These are phyloP conservation scores for Paracentrotus lividus DNA, from an alignment of 53 echinoderm and acorn worm species.

Conservation along the genomic window DNA sequence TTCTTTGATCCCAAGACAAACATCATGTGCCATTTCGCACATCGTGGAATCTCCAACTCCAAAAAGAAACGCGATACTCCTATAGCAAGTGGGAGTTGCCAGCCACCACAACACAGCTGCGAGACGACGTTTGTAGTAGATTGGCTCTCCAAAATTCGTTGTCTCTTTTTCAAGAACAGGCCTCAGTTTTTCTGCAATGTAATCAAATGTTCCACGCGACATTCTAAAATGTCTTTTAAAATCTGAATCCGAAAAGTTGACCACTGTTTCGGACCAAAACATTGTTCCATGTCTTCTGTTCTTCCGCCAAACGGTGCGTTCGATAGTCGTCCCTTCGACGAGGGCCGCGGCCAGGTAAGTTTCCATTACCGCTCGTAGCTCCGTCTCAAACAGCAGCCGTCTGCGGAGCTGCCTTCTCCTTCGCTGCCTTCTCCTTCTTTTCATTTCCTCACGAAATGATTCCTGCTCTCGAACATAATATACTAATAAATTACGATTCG, in stretches of 20 bases:
- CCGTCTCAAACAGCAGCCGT: slow-evolving; percentile 8
- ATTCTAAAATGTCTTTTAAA: slow-evolving; percentile 48
- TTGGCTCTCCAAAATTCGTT: slow-evolving; percentile 44
- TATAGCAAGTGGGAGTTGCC: slow-evolving; percentile 48
- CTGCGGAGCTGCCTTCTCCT: background rate
- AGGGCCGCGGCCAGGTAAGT: slow-evolving; percentile 2
- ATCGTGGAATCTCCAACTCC: slow-evolving; percentile 20
- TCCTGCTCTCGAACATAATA: background rate
- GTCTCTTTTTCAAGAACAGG: slow-evolving; percentile 40
- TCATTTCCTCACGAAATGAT: background rate
- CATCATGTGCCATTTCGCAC: background rate
- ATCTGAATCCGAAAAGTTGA: slow-evolving; percentile 4
- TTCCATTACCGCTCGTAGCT: background rate
- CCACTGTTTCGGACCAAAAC: slow-evolving; percentile 7
- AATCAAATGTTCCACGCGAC: slow-evolving; percentile 41
- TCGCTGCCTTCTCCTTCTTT: background rate
- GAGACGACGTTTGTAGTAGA: slow-evolving; percentile 39
- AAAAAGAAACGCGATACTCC: background rate
- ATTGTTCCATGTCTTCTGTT: slow-evolving; percentile 24
- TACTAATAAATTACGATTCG: background rate
- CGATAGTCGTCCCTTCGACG: slow-evolving; percentile 16
- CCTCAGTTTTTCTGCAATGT: slow-evolving; percentile 4
- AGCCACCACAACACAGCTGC: slow-evolving; percentile 67
- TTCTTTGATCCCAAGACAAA: slow-evolving; percentile 17
- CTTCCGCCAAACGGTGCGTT: background rate